Percentiles rank a stretch among this genome's conserved stretches.
These are phyloP conservation scores for Drosophila nebulosa DNA, from an alignment of 1,140 invertebrate species.

Conservation along the genomic window DNA sequence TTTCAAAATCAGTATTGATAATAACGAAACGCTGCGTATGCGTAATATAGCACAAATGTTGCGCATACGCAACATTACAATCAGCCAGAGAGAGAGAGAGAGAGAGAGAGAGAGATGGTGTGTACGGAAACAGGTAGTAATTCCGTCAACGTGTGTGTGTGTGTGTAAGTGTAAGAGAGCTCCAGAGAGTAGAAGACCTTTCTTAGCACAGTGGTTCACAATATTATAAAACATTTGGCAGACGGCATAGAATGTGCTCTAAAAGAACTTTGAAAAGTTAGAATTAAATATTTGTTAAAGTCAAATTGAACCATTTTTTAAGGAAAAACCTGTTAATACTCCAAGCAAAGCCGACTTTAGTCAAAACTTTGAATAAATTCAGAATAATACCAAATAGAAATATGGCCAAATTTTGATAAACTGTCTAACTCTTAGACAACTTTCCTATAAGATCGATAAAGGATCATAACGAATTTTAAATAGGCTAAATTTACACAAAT, in stretches of 20 bases:
- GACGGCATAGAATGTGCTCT: too few relatives aligned
- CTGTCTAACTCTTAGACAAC: too few relatives aligned
- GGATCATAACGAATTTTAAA: too few relatives aligned
- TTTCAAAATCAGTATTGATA: background rate
- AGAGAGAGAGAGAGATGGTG: background rate
- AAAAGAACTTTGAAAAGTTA: too few relatives aligned
- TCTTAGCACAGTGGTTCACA: background rate
- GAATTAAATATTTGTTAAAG: background rate
- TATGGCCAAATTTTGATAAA: background rate
- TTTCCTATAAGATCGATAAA: too few relatives aligned
- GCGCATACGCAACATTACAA: conserved; percentile 34
- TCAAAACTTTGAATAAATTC: too few relatives aligned
- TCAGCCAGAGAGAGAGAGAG: background rate
- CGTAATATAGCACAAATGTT: conserved; percentile 33
- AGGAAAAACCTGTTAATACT: too few relatives aligned
- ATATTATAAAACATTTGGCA: background rate
- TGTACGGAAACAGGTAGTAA: background rate
- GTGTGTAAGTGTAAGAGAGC: background rate
- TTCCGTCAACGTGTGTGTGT: background rate
- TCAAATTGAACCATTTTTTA: too few relatives aligned
- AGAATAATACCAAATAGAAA: background rate
- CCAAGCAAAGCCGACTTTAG: too few relatives aligned
- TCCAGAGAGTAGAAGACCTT: background rate
- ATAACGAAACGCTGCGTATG: conserved; percentile 39
- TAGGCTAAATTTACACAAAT: too few relatives aligned